These are phyloP conservation scores for Dufourea novaeangliae DNA, from an alignment of 1,140 invertebrate species.

Conservation along the genomic window DNA sequence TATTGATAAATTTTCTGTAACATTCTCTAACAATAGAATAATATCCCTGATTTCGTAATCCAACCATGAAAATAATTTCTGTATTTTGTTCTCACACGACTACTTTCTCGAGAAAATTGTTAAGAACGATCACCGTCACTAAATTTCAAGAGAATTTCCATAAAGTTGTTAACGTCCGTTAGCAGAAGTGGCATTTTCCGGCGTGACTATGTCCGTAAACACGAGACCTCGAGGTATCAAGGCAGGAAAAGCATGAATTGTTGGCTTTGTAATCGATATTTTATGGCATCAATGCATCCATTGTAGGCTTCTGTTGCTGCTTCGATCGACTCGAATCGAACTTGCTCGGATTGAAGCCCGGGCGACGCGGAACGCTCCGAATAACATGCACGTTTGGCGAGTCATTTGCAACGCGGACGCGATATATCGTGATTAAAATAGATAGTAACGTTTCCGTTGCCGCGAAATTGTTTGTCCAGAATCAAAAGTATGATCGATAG, in stretches of 20 bases:
- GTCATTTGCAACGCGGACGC: neutral
- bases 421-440: neutral
- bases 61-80: no score
- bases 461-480: conserved; percentile 4
- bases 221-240: conserved; percentile 32
- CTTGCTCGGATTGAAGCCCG: conserved; percentile 1
- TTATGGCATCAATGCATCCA: conserved; percentile 67
- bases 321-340: conserved; percentile 36
- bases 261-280: conserved; percentile 75
- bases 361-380: neutral
- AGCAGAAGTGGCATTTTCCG: conserved; percentile 16
- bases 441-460: neutral
- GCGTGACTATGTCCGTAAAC: neutral
- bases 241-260: conserved; percentile 46
- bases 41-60: no score
- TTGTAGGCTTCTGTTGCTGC: conserved; percentile 60
- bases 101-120: conserved; percentile 12
- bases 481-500: conserved; percentile 11
- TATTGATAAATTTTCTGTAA: no score
- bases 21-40: no score
- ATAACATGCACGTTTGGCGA: neutral
- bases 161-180: neutral
- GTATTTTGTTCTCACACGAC: no score
- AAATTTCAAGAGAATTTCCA: no score
- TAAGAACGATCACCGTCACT: no score